Percentiles rank a stretch among this genome's conserved stretches.
Evolutionary conservation across 2,113 vertebrate genomes (phyloP).

Genomic region (Eulemur macaco): DNA sequence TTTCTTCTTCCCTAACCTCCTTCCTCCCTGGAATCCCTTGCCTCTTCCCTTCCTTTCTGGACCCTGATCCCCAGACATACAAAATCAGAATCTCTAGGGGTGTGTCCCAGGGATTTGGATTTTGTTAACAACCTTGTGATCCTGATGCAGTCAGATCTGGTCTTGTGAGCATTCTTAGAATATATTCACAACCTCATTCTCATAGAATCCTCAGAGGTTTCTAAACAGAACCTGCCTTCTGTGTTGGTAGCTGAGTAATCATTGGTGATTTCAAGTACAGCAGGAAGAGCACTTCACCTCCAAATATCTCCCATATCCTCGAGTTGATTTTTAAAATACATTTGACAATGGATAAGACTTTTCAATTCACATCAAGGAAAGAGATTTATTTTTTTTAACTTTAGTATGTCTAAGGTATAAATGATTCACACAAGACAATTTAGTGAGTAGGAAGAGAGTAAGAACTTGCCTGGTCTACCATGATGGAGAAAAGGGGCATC

Average conservation of each 20-base stretch:
- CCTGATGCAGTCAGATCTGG: background rate
- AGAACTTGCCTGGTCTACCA: background rate
- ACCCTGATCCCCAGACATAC: background rate
- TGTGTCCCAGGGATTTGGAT: background rate
- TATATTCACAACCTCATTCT: background rate
- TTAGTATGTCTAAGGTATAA: background rate
- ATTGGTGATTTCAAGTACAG: background rate
- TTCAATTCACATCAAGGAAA: slow-evolving; percentile 34
- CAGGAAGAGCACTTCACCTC: background rate
- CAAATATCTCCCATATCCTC: background rate
- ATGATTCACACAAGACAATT: background rate
- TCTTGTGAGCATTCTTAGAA: background rate
- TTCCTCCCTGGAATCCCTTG: background rate
- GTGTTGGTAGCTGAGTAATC: background rate
- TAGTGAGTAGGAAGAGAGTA: background rate
- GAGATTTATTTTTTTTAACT: background rate
- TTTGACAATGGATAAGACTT: background rate
- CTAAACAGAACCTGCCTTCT: background rate
- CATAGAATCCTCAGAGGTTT: background rate
- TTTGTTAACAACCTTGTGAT: background rate
- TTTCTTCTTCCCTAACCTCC: background rate
- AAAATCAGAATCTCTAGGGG: background rate
- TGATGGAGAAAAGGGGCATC: background rate
- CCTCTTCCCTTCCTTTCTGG: background rate
- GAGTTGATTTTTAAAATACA: background rate